Evolutionary conservation across 2,113 vertebrate species (phyloP).

Genomic region (Petroica traversi): DNA sequence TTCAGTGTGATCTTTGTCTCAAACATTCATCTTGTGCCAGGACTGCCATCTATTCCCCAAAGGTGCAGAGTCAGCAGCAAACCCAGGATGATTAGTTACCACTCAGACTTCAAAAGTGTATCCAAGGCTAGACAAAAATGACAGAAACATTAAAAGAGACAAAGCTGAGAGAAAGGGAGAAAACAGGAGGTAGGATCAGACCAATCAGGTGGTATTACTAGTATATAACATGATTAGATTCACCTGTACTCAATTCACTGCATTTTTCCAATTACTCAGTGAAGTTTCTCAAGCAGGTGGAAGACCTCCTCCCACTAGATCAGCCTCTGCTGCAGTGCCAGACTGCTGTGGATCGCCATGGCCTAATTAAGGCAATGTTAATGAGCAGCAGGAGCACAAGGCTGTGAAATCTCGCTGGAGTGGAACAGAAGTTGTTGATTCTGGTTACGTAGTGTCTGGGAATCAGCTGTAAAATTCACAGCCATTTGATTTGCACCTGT

Average conservation of each 20-base stretch:
- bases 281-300: background rate
- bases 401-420: background rate
- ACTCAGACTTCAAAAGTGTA: background rate
- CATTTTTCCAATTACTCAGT: background rate
- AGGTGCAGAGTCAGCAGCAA: background rate
- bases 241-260: background rate
- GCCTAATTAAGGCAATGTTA: background rate
- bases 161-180: background rate
- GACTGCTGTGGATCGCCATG: background rate
- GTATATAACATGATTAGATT: background rate
- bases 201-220: background rate
- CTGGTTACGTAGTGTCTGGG: background rate
- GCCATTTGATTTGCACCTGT: background rate
- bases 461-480: background rate
- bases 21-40: background rate
- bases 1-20: background rate
- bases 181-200: accelerated
- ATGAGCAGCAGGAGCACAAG: background rate
- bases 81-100: background rate
- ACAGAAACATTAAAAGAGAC: background rate
- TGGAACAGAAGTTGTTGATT: background rate
- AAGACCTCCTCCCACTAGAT: background rate
- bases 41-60: background rate
- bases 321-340: background rate
- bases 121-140: background rate